Percentiles rank a stretch among this genome's conserved stretches.
Conservation (phyloP, 2,113 vertebrate species). For the Ameiurus melas region DNA sequence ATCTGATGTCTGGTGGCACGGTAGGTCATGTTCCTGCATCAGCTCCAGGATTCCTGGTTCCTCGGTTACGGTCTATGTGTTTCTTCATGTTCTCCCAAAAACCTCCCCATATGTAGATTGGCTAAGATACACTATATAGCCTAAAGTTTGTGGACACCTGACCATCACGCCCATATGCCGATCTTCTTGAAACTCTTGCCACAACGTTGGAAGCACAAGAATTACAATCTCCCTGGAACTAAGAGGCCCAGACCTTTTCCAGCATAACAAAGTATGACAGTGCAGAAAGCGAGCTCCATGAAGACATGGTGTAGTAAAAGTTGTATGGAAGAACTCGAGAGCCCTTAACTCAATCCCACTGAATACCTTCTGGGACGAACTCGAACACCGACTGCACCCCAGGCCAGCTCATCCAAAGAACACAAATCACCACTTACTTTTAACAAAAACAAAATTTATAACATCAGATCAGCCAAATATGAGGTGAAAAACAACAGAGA, state of each 20-base stretch:
- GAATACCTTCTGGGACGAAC: neutral
- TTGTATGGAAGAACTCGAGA: neutral
- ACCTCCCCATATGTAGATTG: neutral
- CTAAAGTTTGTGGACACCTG: neutral
- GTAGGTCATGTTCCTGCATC: neutral
- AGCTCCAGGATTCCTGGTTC: neutral
- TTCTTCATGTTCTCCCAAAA: neutral
- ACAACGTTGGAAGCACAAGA: neutral
- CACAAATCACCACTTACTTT: neutral
- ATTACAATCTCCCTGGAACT: neutral
- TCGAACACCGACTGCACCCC: neutral
- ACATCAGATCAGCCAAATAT: neutral
- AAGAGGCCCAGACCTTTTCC: neutral
- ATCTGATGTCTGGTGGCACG: neutral
- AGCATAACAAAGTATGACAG: neutral
- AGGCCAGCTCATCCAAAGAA: neutral
- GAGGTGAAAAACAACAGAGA: neutral
- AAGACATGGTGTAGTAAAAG: neutral
- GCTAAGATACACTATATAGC: neutral
- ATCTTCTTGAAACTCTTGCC: no score
- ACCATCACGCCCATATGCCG: neutral
- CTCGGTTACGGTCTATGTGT: neutral
- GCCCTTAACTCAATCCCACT: neutral
- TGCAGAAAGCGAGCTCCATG: neutral
- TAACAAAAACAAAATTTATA: neutral